phyloP scores from a whole-genome alignment of 2,888 invertebrate species.

The Cephalotes varians region DNA sequence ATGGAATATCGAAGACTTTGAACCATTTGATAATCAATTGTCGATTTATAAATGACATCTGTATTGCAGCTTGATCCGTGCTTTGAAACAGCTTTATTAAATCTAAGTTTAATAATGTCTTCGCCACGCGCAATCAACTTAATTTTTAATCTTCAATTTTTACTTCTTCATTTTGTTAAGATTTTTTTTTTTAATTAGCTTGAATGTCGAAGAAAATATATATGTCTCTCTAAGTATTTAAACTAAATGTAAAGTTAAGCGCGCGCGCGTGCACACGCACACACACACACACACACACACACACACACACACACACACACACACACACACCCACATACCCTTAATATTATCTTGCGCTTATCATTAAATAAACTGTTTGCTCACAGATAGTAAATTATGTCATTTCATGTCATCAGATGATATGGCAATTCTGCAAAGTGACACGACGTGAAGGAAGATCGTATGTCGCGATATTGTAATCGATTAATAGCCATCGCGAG shows the following conservation, averaged over 20 bases:
- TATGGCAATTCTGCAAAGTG: constrained; percentile 6
- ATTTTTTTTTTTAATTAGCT: neutral
- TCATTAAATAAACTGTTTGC: constrained; percentile 20
- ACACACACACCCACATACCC: no score
- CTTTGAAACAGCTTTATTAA: neutral
- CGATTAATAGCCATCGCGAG: constrained; percentile 59
- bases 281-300: neutral
- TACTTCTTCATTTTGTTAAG: neutral
- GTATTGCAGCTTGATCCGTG: neutral
- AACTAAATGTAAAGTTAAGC: neutral
- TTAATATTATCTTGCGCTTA: constrained; percentile 5
- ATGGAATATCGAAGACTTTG: constrained; percentile 71
- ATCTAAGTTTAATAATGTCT: neutral
- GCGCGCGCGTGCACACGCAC: no score
- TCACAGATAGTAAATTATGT: constrained; percentile 32
- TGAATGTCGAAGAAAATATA: neutral
- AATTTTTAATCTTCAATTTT: neutral
- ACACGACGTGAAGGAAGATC: constrained; percentile 11
- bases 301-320: neutral
- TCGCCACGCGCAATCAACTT: neutral
- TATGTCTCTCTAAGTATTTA: neutral
- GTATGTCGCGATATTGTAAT: constrained; percentile 40
- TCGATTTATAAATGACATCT: constrained; percentile 12
- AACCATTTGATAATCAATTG: neutral
- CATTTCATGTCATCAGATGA: constrained; percentile 5